phyloP scores from a whole-genome alignment of 1,140 invertebrate species.

The Latrodectus geometricus region DNA sequence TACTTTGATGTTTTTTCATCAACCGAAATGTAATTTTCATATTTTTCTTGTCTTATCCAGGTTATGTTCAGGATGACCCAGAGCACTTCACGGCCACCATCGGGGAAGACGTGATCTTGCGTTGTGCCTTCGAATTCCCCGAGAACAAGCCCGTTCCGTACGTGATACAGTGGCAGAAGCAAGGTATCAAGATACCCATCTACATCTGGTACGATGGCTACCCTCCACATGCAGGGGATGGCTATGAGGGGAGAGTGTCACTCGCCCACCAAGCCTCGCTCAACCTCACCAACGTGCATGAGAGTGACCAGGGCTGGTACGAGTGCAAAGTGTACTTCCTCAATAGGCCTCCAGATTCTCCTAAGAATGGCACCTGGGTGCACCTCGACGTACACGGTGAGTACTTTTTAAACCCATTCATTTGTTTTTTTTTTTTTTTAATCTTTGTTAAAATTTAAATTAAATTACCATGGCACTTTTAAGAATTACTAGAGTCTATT shows the following conservation, averaged over 20 bases:
- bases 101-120: constrained; percentile 94
- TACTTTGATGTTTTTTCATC: too few species aligned
- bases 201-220: constrained; percentile 98
- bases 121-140: constrained; percentile 95
- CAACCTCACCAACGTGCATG: constrained; percentile 91
- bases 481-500: too few species aligned
- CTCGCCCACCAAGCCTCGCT: constrained; percentile 89
- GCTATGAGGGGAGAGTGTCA: constrained; percentile 90
- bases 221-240: constrained; percentile 91
- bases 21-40: too few species aligned
- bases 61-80: constrained; percentile 66
- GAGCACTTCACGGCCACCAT: constrained; percentile 95
- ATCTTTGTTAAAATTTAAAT: neutral
- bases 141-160: constrained; percentile 93
- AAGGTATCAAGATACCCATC: constrained; percentile 86
- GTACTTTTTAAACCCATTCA: constrained; percentile 56
- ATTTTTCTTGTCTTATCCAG: neutral
- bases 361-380: constrained; percentile 95
- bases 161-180: constrained; percentile 98
- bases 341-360: constrained; percentile 89
- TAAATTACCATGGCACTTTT: too few species aligned
- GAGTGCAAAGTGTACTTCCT: constrained; percentile 96
- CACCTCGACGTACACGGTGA: constrained; percentile 94
- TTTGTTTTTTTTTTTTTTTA: neutral
- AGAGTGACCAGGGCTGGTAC: constrained; percentile 96